Evolutionary conservation across 2,888 invertebrate species (phyloP), one percentile per base, ranked within the genome.

Genomic region (Oscheius myriophilus): DNA sequence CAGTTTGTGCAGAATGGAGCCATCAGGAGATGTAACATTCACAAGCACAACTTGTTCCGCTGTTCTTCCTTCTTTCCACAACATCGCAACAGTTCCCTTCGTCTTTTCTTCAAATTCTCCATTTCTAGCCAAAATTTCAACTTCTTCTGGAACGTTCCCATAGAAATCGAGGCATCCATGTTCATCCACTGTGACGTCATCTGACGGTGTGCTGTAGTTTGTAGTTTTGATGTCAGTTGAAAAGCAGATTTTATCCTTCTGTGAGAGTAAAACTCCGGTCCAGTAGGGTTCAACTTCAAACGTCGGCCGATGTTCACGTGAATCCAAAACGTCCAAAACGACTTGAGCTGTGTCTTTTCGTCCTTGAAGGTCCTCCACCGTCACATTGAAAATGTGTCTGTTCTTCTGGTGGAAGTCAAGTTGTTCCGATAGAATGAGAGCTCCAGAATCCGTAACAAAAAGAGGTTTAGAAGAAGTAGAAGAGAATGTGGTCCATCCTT

Each of bases 311-410:
- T 33, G 33, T 33, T 3, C 33, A 3, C 3, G 3, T 33, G 33
- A 33, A 6, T 33, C 9, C 33, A 33, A 33, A 9, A 33, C 33
- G 9, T 46, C 26, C 33, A 61, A 16, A 26, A 49, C 49, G 12
- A 61, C n/a, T 18, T 23, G 45, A 46, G 61, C 39, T 7, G 33
- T 45, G 39, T 61, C 61, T 49, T 16, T 49, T 1, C 33, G 46
- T 3, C 43, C 63, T 14, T 41, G 12, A 2, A 63, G 2, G 18
- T 63, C 63, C 14, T 23, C 23, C 3, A 52, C 53, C 12, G 16
- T 43, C 18, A 53, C 63, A 52, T 14, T 53, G 11, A 63, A 6
- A 21, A 18, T 52, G 42, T 63, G 52, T 49, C n/a, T 21, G 14
- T 9, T 39, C 42, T 7, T 52, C 33, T 41, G 16, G 18, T n/a